Conservation (phyloP, 2,113 vertebrate genomes). For the Pantherophis guttatus region DNA sequence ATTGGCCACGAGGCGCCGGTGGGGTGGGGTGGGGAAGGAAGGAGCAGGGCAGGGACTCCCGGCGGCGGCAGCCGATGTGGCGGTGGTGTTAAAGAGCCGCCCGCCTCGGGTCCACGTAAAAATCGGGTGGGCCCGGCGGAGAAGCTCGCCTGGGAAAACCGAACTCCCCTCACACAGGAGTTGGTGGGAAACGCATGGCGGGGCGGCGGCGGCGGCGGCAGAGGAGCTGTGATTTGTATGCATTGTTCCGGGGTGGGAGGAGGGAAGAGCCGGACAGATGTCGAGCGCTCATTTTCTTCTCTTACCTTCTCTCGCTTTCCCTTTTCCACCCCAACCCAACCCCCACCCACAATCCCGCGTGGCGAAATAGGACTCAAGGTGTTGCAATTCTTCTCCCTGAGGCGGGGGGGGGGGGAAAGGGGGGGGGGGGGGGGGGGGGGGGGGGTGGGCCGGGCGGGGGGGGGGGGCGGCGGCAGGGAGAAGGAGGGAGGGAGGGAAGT, state of each 20-base stretch:
- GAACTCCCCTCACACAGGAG: neutral
- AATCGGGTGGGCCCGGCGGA: neutral
- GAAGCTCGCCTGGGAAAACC: neutral
- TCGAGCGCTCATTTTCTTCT: conserved; percentile 4
- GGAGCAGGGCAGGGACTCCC: neutral
- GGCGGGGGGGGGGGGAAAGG: conserved; percentile 3
- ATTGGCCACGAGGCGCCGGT: conserved; percentile 37
- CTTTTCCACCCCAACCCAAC: neutral
- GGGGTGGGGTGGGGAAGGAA: conserved; percentile 22
- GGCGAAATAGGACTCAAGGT: conserved; percentile 47
- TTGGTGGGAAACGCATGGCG: neutral
- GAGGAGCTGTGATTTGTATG: neutral
- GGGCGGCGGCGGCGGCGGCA: neutral
- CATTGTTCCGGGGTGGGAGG: conserved; percentile 47
- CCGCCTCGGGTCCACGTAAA: conserved; percentile 25
- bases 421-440: conserved; percentile 22
- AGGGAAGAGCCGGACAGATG: conserved; percentile 16
- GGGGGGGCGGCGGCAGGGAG: neutral
- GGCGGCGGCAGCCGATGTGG: neutral
- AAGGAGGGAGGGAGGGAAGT: conserved; percentile 51
- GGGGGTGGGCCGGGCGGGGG: neutral
- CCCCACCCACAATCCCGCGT: conserved; percentile 5
- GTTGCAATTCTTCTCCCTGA: conserved; percentile 35
- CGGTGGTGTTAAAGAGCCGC: neutral
- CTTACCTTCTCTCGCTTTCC: conserved; percentile 19